These are phyloP conservation scores for Tachina grossa DNA, from an alignment of 2,888 invertebrate genomes.

Conservation along the genomic window DNA sequence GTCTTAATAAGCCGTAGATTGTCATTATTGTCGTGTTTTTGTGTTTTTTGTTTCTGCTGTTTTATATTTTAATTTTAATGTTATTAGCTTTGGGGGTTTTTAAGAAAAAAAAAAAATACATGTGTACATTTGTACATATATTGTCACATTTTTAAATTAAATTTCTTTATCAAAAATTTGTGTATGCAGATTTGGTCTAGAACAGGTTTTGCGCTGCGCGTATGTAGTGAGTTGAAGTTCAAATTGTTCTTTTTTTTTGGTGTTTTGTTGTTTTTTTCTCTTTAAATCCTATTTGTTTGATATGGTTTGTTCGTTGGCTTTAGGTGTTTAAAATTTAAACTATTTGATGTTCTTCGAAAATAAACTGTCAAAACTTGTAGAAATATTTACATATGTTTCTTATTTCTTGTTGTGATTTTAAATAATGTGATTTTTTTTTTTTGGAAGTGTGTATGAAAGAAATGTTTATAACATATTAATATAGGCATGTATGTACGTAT, in stretches of 20 bases:
- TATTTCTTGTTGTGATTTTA: neutral
- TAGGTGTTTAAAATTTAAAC: conserved; percentile 35
- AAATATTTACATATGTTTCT: conserved; percentile 32
- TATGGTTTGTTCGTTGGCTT: conserved; percentile 40
- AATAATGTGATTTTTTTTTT: neutral
- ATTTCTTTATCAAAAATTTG: conserved; percentile 57
- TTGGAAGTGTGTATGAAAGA: too few relatives aligned
- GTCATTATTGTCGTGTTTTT: conserved; percentile 80
- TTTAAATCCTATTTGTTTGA: conserved; percentile 38
- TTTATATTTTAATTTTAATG: conserved; percentile 50
- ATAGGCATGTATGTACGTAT: neutral
- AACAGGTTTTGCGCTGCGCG: conserved; percentile 56
- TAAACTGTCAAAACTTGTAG: conserved; percentile 63
- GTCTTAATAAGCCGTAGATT: conserved; percentile 80
- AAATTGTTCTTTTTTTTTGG: conserved; percentile 33
- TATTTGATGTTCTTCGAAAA: conserved; percentile 51
- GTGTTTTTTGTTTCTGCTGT: conserved; percentile 12
- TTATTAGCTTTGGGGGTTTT: conserved; percentile 51
- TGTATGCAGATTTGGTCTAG: conserved; percentile 59
- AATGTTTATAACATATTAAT: too few relatives aligned
- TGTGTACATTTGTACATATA: neutral
- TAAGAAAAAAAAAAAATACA: conserved; percentile 5
- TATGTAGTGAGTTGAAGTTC: conserved; percentile 46
- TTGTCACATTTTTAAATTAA: conserved; percentile 52
- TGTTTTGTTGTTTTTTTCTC: neutral